These are phyloP conservation scores for Copsychus sechellarum DNA, from an alignment of 2,113 vertebrate species.

Conservation along the genomic window DNA sequence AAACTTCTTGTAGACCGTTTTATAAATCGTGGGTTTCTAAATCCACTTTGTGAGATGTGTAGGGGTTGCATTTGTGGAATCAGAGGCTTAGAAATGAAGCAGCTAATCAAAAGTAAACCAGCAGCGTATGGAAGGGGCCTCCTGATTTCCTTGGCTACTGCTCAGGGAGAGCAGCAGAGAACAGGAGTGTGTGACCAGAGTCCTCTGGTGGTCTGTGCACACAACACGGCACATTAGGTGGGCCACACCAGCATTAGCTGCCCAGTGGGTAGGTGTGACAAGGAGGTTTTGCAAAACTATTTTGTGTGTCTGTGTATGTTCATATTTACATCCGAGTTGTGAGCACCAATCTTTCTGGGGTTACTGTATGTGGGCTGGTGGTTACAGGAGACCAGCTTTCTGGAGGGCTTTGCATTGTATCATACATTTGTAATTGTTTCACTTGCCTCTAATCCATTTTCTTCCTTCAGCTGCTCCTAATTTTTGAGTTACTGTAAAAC, in stretches of 20 bases:
- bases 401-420: background rate
- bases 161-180: background rate
- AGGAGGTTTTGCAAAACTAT: background rate
- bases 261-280: background rate
- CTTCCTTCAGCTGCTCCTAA: background rate
- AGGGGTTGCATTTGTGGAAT: background rate
- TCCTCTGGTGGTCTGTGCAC: rapidly evolving
- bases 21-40: background rate
- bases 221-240: rapidly evolving
- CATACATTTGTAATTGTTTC: background rate
- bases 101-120: background rate
- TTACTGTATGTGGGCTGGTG: background rate
- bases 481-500: background rate
- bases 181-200: rapidly evolving
- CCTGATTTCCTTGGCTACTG: background rate
- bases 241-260: background rate
- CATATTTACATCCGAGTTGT: rapidly evolving
- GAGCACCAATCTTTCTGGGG: background rate
- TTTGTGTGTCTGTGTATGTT: background rate
- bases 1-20: background rate
- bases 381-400: background rate
- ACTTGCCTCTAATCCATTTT: background rate
- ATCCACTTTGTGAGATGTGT: background rate
- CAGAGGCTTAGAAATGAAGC: background rate
- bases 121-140: rapidly evolving